phyloP scores from a whole-genome alignment of 2,113 vertebrate species.

The Otolemur garnettii region DNA sequence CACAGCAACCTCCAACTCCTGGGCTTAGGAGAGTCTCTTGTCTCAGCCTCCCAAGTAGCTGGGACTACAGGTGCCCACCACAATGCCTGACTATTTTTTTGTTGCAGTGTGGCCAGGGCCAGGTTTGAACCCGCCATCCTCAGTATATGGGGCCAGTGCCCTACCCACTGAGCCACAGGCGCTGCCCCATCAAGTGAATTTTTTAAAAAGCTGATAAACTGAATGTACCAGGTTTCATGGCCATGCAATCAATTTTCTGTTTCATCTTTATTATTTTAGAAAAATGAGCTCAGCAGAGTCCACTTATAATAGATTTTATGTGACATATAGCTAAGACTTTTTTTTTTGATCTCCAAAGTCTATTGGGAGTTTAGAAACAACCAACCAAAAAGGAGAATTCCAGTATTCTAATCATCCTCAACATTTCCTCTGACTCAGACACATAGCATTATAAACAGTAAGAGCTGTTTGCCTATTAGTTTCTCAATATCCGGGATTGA shows the following conservation, averaged over 20 bases:
- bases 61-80: no score
- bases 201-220: not conserved
- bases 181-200: no score
- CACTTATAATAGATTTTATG: not conserved
- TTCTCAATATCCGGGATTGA: slow-evolving; percentile 21
- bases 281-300: slow-evolving; percentile 16
- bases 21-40: no score
- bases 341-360: not conserved
- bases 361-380: not conserved
- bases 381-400: not conserved
- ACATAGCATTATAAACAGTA: slow-evolving; percentile 24
- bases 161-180: no score
- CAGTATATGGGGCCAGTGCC: no score
- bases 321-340: not conserved
- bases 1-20: no score
- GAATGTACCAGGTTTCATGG: not conserved
- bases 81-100: no score
- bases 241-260: slow-evolving; percentile 12
- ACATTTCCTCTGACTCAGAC: not conserved
- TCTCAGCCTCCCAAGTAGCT: no score
- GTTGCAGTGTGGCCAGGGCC: no score
- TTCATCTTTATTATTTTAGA: not conserved
- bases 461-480: slow-evolving; percentile 61
- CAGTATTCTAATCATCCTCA: not conserved
- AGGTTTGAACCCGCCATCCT: no score